Evolutionary conservation across 2,797 vertebrate genomes (phyloP), one percentile per base, ranked within the genome.

Genomic region (Morelia viridis): DNA sequence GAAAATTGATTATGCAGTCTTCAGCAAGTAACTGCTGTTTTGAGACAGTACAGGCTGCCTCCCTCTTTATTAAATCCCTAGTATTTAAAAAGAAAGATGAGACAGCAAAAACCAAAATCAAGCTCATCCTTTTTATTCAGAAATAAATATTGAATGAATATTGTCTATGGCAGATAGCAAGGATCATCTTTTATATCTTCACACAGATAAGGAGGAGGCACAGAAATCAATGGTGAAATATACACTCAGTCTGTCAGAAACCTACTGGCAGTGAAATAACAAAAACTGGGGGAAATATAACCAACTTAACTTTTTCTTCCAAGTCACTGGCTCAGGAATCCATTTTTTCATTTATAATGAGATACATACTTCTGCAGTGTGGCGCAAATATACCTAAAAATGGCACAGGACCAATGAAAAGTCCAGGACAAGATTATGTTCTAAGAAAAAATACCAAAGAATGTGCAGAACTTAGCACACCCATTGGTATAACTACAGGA

Each of bases 401-500:
- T 94, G 95, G 93, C 91, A 87, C 15, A 93, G 95, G 94, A 93
- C 89, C 92, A 92, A 93, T 87, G 93, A 94, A 93, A 94, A 91
- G 94, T 90, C 94, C 96, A 92, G 12, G n/a, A 15, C 31, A 53
- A 89, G 31, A 5, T 90, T 91, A 85, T 76, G 62, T 92, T 96
- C 95, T 60, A 95, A 94, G 41, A 96, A 93, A 96, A 93, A 58
- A 90, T 93, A 88, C 94, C 95, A 92, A 95, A 94, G 56, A 92
- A 92, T 91, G 96, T 96, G 89, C 87, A 95, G 92, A 95, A 93
- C 83, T 96, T 94, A 94, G 96, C 93, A 94, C 87, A 46, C 95
- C 95, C 94, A 94, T 92, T 93, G 76, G 94, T 95, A 92, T 6
- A 96, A 95, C 90, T 85, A 94, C 89, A 96, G 94, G 93, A 97